Evolutionary conservation across 1,140 invertebrate species (phyloP).

Genomic region (Lepeophtheirus salmonis): DNA sequence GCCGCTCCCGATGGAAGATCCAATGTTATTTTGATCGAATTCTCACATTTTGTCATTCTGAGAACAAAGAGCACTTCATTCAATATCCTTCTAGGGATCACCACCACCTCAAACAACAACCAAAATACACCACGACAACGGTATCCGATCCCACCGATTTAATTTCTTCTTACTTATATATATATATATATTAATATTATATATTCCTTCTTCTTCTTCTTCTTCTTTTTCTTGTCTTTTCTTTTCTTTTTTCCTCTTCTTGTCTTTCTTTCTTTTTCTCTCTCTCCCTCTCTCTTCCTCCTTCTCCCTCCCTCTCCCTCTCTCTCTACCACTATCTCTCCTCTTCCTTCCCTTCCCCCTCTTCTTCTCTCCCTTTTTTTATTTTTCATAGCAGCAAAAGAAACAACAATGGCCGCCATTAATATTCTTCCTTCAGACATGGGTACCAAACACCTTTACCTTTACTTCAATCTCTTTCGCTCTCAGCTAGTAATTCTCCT

Average conservation of each 20-base stretch:
- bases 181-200: too few relatives aligned
- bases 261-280: neutral
- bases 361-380: neutral
- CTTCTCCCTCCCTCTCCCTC: neutral
- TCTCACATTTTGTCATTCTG: neutral
- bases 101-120: neutral
- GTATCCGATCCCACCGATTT: too few relatives aligned
- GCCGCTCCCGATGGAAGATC: constrained; percentile 87
- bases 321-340: neutral
- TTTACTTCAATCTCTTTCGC: too few relatives aligned
- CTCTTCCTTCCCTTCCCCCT: neutral
- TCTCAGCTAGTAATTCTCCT: too few relatives aligned
- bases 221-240: too few relatives aligned
- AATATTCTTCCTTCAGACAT: too few relatives aligned
- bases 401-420: neutral
- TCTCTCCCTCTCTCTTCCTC: neutral
- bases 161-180: too few relatives aligned
- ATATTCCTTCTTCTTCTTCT: too few relatives aligned
- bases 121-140: neutral
- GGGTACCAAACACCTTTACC: too few relatives aligned
- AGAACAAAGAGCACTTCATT: neutral
- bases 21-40: constrained; percentile 62
- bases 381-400: neutral
- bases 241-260: neutral
- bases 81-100: neutral